A percentile compares a stretch with the other conserved stretches of the same genome.
Conservation (phyloP, 2,888 invertebrate species). For the Graphium colonna region DNA sequence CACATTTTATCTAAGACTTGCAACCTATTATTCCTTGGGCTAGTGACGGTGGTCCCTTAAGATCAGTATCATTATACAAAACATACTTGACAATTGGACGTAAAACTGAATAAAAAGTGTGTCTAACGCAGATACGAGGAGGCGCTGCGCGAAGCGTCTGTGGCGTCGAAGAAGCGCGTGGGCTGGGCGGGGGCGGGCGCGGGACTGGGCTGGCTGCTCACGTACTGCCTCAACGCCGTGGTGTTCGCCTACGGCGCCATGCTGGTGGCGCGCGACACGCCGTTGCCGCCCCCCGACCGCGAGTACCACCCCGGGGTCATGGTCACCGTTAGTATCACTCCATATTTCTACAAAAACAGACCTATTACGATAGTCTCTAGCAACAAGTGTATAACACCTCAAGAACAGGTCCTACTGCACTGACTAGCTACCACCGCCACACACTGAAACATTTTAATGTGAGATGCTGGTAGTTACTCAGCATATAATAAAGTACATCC, state of each 20-base stretch:
- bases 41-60: too few relatives aligned
- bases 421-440: too few relatives aligned
- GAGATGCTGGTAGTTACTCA: too few relatives aligned
- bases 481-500: too few relatives aligned
- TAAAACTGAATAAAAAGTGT: neutral
- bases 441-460: too few relatives aligned
- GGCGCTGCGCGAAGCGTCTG: conserved; percentile 76
- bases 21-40: too few relatives aligned
- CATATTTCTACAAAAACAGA: neutral
- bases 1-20: too few relatives aligned
- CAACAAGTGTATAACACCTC: too few relatives aligned
- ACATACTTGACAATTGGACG: too few relatives aligned
- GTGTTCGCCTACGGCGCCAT: conserved; percentile 89
- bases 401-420: too few relatives aligned
- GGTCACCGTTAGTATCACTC: conserved; percentile 79
- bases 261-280: conserved; percentile 82
- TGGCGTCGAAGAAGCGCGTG: conserved; percentile 80
- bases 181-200: conserved; percentile 83
- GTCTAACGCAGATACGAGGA: conserved; percentile 60
- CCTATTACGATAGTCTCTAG: too few relatives aligned
- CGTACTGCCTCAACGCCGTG: conserved; percentile 85
- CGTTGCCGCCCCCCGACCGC: conserved; percentile 73
- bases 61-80: too few relatives aligned
- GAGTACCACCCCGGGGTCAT: conserved; percentile 84
- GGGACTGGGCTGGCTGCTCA: conserved; percentile 86